Conservation (phyloP, 2,113 vertebrate species). For the Sylvia atricapilla region DNA sequence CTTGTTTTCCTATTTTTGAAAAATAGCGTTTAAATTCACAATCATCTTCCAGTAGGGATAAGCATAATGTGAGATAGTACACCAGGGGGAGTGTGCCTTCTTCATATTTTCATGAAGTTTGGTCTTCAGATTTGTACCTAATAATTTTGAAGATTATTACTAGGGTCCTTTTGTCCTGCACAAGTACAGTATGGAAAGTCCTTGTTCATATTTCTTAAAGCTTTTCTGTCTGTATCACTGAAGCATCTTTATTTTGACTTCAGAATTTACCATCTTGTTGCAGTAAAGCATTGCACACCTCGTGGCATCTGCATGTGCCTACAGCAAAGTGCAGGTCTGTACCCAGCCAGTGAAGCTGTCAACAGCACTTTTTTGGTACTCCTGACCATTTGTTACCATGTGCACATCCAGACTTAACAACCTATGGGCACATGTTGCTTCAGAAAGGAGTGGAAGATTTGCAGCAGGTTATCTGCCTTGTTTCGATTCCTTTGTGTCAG, state of each 20-base stretch:
- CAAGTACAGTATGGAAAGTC: neutral
- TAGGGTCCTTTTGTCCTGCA: neutral
- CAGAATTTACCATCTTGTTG: neutral
- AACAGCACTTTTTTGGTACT: neutral
- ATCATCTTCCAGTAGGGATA: neutral
- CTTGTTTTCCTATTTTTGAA: neutral
- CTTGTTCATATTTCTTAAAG: neutral
- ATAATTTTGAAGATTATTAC: neutral
- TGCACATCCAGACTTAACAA: fast-evolving
- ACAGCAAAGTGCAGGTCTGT: fast-evolving
- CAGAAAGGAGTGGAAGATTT: neutral
- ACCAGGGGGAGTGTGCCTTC: fast-evolving
- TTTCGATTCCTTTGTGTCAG: neutral
- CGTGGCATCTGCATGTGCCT: neutral
- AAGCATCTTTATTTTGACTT: neutral
- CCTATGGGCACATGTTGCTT: fast-evolving
- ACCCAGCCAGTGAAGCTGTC: neutral
- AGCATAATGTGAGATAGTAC: neutral
- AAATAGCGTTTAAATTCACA: neutral
- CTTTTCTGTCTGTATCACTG: neutral
- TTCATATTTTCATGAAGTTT: neutral
- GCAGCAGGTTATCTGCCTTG: neutral
- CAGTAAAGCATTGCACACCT: neutral
- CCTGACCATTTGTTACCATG: neutral
- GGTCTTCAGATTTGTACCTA: neutral